Percentiles rank a stretch among this genome's conserved stretches.
These are phyloP conservation scores for Dryocosmus kuriphilus DNA, from an alignment of 2,888 invertebrate genomes.

Conservation along the genomic window DNA sequence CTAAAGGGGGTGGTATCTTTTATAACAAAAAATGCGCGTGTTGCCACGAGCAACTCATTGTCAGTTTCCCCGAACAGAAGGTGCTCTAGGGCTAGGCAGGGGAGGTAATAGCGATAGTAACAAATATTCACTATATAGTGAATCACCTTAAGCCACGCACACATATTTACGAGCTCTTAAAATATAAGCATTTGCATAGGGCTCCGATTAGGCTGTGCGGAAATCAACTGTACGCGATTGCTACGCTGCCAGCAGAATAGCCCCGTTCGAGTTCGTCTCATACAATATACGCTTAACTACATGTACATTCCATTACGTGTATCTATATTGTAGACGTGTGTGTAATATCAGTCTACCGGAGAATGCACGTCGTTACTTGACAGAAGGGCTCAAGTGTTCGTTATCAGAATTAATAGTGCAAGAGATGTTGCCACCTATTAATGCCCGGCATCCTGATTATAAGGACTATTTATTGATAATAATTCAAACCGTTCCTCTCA, in stretches of 20 bases:
- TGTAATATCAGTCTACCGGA: conserved; percentile 45
- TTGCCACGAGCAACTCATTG: conserved; percentile 7
- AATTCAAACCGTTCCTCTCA: background rate
- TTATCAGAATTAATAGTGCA: conserved; percentile 64
- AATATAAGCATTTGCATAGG: conserved; percentile 60
- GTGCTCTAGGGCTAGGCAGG: background rate
- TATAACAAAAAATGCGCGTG: background rate
- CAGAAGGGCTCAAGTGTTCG: conserved; percentile 61
- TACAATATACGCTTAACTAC: conserved; percentile 52
- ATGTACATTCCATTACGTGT: conserved; percentile 23
- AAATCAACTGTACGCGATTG: conserved; percentile 62
- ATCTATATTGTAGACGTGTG: conserved; percentile 20
- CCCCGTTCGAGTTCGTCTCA: conserved; percentile 44
- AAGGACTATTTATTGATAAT: background rate
- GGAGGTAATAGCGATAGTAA: conserved; percentile 8
- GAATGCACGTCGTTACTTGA: conserved; percentile 63
- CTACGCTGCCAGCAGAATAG: conserved; percentile 50
- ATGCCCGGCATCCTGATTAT: conserved; percentile 7
- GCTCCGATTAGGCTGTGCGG: conserved; percentile 51
- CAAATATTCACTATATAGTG: too few species aligned
- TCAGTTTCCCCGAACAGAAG: conserved; percentile 15
- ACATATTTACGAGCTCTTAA: conserved; percentile 58
- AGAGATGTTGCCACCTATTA: conserved; percentile 36
- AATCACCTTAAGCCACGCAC: conserved; percentile 35
- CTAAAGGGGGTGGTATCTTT: background rate